Base-by-base conservation (phyloP, 2,888 invertebrate genomes). In the Drosophila maculinotata region DNA sequence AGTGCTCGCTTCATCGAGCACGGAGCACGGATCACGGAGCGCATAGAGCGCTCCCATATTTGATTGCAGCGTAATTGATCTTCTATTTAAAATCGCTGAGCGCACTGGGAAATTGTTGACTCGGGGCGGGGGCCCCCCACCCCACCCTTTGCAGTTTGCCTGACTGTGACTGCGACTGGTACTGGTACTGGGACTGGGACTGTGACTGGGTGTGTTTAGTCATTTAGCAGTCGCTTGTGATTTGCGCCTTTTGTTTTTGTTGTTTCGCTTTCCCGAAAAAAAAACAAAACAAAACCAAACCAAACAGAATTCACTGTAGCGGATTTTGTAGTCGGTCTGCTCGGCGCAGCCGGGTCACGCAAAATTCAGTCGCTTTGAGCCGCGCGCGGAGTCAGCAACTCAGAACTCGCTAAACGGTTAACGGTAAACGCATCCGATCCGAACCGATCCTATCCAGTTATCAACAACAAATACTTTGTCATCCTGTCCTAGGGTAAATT, bases 311-410 rank as follows among this genome's bases (percentile, higher is more conserved):
- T 30, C 52, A 49, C 31, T 53, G 58, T n/a, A n/a, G n/a, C n/a
- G n/a, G n/a, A n/a, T n/a, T n/a, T n/a, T n/a, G n/a, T n/a, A 63
- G 64, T 70, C 67, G 83, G 73, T 79, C 78, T 84, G 84, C 87
- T 84, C 79, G 81, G 63, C 52, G 75, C 70, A 75, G 84, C 47
- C 75, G 86, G 69, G 76, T 74, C 88, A 85, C 80, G 84, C 87
- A 89, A 89, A 88, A 77, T 81, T 89, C 82, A 90, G 90, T 90
- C 88, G 89, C 86, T 79, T 82, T 70, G 78, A 81, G 86, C 79
- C 88, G 83, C 79, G 88, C 88, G 89, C 85, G 87, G 78, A 88
- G 88, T 87, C 87, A 88, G 88, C 89, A 79, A 85, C 79, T 79
- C 75, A 77, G 42, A 75, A 62, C 79, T 79, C 57, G 74, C 44